A percentile compares a stretch with the other conserved stretches of the same genome.
phyloP scores from a whole-genome alignment of 2,797 vertebrate species.

The Phataginus tetradactyla region DNA sequence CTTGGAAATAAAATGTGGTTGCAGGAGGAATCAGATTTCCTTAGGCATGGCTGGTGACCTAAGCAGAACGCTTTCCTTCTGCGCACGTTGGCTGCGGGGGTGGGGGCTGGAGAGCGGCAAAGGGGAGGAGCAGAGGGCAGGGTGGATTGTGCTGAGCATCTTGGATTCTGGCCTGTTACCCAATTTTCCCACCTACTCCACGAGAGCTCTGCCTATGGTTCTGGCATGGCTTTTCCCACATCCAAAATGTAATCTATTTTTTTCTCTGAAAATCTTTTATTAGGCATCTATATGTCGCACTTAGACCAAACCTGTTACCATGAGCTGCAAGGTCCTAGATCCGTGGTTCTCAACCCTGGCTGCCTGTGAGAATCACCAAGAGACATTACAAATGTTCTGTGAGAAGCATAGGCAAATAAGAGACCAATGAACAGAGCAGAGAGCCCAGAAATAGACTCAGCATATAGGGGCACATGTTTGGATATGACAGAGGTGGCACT shows the following conservation, averaged over 20 bases:
- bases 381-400: not conserved
- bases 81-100: not conserved
- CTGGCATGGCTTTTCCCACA: accelerated
- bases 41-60: not conserved
- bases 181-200: accelerated
- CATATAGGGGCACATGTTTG: accelerated
- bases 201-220: accelerated
- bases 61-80: not conserved
- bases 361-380: not conserved
- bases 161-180: not conserved
- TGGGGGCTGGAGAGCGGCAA: not conserved
- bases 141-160: not conserved
- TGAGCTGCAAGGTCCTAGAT: not conserved
- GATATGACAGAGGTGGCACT: not conserved
- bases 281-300: not conserved
- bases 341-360: not conserved
- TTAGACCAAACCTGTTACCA: not conserved
- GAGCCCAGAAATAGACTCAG: not conserved
- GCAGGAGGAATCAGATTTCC: not conserved
- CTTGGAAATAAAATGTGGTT: constrained; percentile 80
- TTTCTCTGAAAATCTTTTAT: not conserved
- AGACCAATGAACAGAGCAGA: not conserved
- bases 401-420: not conserved
- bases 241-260: accelerated
- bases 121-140: not conserved